Evolutionary conservation across 2,797 vertebrate genomes (phyloP).

Genomic region (Cryptoprocta ferox): DNA sequence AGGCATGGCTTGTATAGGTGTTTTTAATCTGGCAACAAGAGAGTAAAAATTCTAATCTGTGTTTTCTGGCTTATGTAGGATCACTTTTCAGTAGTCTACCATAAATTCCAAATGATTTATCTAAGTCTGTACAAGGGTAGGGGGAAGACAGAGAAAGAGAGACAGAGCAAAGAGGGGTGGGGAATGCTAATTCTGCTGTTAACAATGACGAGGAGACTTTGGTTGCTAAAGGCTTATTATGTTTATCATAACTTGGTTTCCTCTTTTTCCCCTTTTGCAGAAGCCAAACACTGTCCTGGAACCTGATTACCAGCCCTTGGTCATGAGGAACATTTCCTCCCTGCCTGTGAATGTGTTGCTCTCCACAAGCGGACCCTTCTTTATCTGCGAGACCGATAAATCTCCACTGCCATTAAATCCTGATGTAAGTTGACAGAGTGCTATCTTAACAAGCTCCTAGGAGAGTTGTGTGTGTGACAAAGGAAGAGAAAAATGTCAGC

Average conservation of each 20-base stretch:
- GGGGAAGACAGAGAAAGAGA: not conserved
- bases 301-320: slow-evolving; percentile 87
- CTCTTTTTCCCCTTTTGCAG: slow-evolving; percentile 19
- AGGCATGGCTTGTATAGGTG: not conserved
- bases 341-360: slow-evolving; percentile 88
- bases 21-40: not conserved
- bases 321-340: slow-evolving; percentile 90
- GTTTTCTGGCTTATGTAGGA: slow-evolving; percentile 21
- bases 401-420: slow-evolving; percentile 27
- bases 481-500: not conserved
- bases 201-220: not conserved
- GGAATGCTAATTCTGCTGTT: not conserved
- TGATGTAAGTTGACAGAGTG: slow-evolving; percentile 73
- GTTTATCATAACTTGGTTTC: not conserved
- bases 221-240: not conserved
- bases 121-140: not conserved
- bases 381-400: slow-evolving; percentile 81
- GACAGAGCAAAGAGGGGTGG: not conserved
- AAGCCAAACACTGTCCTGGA: slow-evolving; percentile 82
- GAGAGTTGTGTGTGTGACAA: not conserved
- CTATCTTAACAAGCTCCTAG: not conserved
- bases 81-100: not conserved
- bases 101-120: not conserved
- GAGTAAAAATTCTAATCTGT: not conserved
- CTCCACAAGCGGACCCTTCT: slow-evolving; percentile 88